phyloP scores from a whole-genome alignment of 1,140 invertebrate genomes.

The Carcinoscorpius rotundicauda region DNA sequence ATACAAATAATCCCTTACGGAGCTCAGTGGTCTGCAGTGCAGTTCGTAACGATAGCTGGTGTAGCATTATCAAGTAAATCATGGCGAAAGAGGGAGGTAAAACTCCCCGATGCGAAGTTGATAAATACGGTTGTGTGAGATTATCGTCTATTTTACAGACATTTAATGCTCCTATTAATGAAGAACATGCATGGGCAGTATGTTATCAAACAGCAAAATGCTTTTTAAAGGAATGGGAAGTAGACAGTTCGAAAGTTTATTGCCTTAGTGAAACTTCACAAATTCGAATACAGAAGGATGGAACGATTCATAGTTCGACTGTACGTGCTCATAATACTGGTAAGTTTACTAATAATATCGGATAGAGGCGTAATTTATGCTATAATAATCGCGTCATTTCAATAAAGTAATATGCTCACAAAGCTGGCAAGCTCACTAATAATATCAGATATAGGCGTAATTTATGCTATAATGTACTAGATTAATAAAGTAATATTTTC shows the following conservation, averaged over 20 bases:
- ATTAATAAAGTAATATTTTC: no score
- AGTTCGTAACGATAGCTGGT: no score
- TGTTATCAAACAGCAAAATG: slow-evolving; percentile 69
- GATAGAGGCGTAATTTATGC: no score
- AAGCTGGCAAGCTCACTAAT: slow-evolving; percentile 7
- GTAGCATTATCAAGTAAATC: no score
- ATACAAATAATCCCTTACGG: no score
- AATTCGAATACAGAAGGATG: slow-evolving; percentile 62
- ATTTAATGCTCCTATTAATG: slow-evolving; percentile 77
- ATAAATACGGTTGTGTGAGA: slow-evolving; percentile 52
- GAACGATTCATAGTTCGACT: slow-evolving; percentile 42
- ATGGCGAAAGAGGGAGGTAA: slow-evolving; percentile 19
- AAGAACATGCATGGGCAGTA: slow-evolving; percentile 91
- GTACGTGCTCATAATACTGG: slow-evolving; percentile 10
- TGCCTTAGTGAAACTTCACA: slow-evolving; percentile 45
- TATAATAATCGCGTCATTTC: no score
- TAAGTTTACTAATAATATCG: not conserved
- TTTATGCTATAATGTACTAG: no score
- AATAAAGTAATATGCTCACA: no score
- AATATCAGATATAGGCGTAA: no score
- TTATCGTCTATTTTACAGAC: slow-evolving; percentile 66
- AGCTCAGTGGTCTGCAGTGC: no score
- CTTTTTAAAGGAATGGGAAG: slow-evolving; percentile 25
- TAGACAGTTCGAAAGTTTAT: slow-evolving; percentile 32
- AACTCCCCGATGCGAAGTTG: slow-evolving; percentile 29